Percentiles rank a stretch among this genome's conserved stretches.
Evolutionary conservation across 2,113 vertebrate genomes (phyloP).

Genomic region (Galeopterus variegatus): DNA sequence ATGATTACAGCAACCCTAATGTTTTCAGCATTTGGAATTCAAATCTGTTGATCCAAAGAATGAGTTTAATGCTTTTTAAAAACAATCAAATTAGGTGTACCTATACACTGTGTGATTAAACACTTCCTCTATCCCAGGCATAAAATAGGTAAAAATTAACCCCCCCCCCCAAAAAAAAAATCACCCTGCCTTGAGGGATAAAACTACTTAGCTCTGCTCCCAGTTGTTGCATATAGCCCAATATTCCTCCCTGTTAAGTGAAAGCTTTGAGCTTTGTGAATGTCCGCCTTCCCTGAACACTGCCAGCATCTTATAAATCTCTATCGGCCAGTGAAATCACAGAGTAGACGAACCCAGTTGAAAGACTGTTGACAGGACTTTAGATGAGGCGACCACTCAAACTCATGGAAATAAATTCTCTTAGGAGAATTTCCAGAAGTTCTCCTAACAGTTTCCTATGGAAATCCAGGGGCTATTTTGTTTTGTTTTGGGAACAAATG

Average conservation of each 20-base stretch:
- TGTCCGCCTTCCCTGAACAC: background rate
- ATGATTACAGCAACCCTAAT: background rate
- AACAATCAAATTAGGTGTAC: background rate
- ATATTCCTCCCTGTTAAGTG: background rate
- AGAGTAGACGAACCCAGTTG: background rate
- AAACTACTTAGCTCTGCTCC: background rate
- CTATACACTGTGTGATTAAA: background rate
- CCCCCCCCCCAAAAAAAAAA: background rate
- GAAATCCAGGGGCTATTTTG: background rate
- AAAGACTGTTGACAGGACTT: background rate
- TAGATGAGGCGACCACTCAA: background rate
- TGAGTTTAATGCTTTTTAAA: conserved; percentile 7
- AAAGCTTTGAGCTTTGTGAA: background rate
- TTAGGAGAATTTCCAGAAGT: conserved; percentile 19
- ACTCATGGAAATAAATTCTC: conserved; percentile 38
- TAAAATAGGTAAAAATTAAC: conserved; percentile 36
- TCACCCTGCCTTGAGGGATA: background rate
- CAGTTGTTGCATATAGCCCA: background rate
- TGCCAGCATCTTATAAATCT: background rate
- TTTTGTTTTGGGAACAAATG: background rate
- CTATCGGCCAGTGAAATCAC: background rate
- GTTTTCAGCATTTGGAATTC: conserved; percentile 32
- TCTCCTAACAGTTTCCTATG: background rate
- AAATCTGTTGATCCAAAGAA: background rate
- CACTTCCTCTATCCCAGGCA: background rate